Percentiles rank a stretch among this genome's conserved stretches.
Conservation (phyloP, 2,797 vertebrate species). For the Halcyon chelicuti region DNA sequence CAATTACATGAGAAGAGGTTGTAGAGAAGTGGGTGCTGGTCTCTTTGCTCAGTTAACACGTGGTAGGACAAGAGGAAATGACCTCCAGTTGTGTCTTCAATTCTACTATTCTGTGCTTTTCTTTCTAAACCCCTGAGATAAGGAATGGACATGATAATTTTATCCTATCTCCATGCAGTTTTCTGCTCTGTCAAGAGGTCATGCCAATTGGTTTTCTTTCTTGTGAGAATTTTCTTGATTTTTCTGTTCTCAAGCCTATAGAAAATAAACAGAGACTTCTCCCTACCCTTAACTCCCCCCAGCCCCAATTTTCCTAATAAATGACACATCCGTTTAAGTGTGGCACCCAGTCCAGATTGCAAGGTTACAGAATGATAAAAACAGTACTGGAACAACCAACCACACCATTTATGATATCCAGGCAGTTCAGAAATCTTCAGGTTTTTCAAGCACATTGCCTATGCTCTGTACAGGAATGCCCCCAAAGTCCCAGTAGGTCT, state of each 20-base stretch:
- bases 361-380: neutral
- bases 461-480: neutral
- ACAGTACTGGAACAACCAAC: neutral
- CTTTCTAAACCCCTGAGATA: neutral
- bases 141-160: neutral
- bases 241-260: neutral
- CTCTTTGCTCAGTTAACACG: no score
- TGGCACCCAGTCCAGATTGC: neutral
- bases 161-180: neutral
- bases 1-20: no score
- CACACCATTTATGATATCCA: neutral
- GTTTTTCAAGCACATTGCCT: neutral
- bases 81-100: neutral
- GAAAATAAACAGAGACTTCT: neutral
- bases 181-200: neutral
- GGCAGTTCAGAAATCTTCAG: neutral
- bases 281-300: no score
- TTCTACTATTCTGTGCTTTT: neutral
- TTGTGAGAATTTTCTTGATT: fast-evolving
- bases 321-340: neutral
- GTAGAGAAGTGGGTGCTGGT: no score
- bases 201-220: neutral
- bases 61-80: no score
- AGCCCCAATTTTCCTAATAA: neutral
- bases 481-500: neutral